Base-by-base conservation (phyloP, 1,140 invertebrate species). In the Drosophila parvula region DNA sequence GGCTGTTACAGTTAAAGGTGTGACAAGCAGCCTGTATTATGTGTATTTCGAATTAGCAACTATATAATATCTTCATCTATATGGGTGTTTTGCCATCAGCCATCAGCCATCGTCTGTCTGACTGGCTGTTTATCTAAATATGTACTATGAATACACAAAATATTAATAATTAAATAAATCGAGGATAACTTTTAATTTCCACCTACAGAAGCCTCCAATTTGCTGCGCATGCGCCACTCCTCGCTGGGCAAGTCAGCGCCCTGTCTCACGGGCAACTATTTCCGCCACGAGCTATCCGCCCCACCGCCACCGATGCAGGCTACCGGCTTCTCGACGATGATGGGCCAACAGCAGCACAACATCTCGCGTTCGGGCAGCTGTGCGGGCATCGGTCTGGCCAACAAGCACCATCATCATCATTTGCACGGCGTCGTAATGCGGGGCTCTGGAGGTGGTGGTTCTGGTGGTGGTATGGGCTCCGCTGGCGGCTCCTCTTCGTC, bases 201-300 rank as follows among this genome's bases (percentile, higher is more conserved):
- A 22, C 12, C 51, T 43, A 2, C 51, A 91, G 91, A 93, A 63
- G 79, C 91, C 16, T 96, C 96, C 10, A 98, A 98, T 92, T 93
- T 99, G 69, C 93, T 98, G 74, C 95, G 97, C 65, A 97, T 98
- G 95, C 95, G 96, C 60, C 96, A 95, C 91, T 97, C 97, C 16
- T 94, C 95, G 27, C 94, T 98, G 70, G 98, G 98, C 41, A 98
- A 98, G 90, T 98, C 98, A 2, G 97, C 97, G 43, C 98, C 98
- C 3, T 91, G 90, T 45, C 57, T 91, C 11, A 91, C 86, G 0
- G 86, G 90, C 51, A 91, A 84, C 45, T 90, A 85, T 65, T 81
- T 57, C 96, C 97, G 62, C 11, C 84, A 83, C 18, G 83, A 88
- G 44, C 53, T 88, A n/a, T 27, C 61, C 7, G 57, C 70, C 36